phyloP scores from a whole-genome alignment of 2,888 invertebrate genomes.

The Hydrotaea cyrtoneurina region DNA sequence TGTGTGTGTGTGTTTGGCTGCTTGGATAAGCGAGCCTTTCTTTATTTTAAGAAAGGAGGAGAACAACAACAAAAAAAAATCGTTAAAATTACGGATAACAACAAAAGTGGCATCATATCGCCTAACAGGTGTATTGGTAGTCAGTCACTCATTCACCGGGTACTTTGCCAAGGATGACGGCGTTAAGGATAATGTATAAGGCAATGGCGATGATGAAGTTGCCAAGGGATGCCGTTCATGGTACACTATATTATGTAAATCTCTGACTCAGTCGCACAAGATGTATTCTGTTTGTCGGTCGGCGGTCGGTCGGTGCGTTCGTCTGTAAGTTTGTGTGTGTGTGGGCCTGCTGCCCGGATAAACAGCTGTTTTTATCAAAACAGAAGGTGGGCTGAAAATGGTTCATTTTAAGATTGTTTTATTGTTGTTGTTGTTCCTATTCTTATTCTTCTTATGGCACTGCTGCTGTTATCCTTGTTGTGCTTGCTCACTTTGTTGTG shows the following conservation, averaged over 20 bases:
- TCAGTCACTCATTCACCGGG: constrained; percentile 2
- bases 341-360: constrained; percentile 23
- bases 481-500: constrained; percentile 23
- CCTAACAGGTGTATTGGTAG: constrained; percentile 51
- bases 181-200: background rate
- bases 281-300: background rate
- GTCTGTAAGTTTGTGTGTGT: too few species aligned
- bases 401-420: background rate
- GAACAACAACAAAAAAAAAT: too few species aligned
- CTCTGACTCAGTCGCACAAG: constrained; percentile 9
- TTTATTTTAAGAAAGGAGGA: constrained; percentile 25
- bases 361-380: constrained; percentile 53
- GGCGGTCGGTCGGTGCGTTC: too few species aligned
- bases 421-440: too few species aligned
- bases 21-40: background rate
- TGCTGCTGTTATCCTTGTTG: background rate
- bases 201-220: background rate
- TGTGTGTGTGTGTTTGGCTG: background rate
- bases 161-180: background rate
- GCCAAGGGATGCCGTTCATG: background rate
- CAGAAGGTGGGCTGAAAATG: constrained; percentile 22
- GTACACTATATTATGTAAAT: background rate
- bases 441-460: background rate
- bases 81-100: constrained; percentile 24
- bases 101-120: constrained; percentile 30